These are phyloP conservation scores for Pteropus rufus DNA, from an alignment of 2,797 vertebrate species.

Conservation along the genomic window DNA sequence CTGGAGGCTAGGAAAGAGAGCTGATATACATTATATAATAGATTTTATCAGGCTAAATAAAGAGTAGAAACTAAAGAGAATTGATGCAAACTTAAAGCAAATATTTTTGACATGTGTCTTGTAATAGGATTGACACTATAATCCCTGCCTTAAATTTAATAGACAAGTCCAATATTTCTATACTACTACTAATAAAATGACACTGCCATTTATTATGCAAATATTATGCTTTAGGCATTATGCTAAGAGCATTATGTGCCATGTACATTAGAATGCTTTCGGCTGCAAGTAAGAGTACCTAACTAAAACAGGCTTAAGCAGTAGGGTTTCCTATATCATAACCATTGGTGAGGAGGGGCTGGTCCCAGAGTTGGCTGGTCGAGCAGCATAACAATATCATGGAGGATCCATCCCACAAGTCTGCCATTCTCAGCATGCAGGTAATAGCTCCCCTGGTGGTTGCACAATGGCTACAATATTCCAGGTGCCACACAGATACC, in stretches of 20 bases:
- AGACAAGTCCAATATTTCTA: not conserved
- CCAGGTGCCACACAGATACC: not conserved
- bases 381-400: not conserved
- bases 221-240: not conserved
- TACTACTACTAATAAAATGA: not conserved
- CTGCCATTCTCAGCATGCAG: not conserved
- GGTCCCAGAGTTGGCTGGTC: not conserved
- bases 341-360: not conserved
- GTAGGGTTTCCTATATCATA: not conserved
- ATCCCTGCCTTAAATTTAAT: not conserved
- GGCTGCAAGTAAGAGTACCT: not conserved
- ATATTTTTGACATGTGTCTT: conserved; percentile 10
- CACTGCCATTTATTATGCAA: not conserved
- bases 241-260: not conserved
- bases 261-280: not conserved
- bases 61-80: not conserved
- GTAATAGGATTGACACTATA: not conserved
- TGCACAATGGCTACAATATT: not conserved
- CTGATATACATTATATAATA: not conserved
- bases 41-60: not conserved
- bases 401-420: not conserved
- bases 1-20: not conserved
- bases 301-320: not conserved
- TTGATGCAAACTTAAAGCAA: not conserved
- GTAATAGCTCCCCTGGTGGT: not conserved